Conservation (phyloP, 2,797 vertebrate genomes). For the Clarias platycephalus region DNA sequence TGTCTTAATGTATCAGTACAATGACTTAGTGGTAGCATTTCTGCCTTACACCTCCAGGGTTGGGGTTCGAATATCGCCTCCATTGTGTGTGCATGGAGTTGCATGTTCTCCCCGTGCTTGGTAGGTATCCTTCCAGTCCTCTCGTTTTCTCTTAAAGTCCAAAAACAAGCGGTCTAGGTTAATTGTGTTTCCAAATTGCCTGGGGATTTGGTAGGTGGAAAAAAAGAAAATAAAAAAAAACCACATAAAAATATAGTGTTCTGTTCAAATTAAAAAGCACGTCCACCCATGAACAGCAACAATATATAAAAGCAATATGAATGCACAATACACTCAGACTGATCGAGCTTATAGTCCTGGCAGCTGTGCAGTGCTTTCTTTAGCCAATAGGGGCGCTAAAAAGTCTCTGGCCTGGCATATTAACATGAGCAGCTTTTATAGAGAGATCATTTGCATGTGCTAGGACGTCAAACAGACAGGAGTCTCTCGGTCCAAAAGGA, state of each 20-base stretch:
- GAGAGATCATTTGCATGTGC: conserved; percentile 78
- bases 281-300: not conserved
- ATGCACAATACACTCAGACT: conserved; percentile 18
- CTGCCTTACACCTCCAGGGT: too few species aligned
- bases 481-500: conserved; percentile 64
- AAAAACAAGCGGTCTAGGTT: too few species aligned
- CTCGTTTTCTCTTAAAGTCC: too few species aligned
- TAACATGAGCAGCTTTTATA: conserved; percentile 78
- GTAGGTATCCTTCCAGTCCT: too few species aligned
- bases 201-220: not conserved
- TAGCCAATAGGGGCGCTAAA: conserved; percentile 73
- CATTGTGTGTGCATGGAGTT: too few species aligned
- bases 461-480: conserved; percentile 71
- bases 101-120: too few species aligned
- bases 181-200: too few species aligned
- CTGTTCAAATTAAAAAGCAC: not conserved
- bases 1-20: not conserved
- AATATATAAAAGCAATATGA: not conserved
- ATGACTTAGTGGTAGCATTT: too few species aligned
- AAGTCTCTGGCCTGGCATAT: conserved; percentile 75
- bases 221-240: not conserved
- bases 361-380: conserved; percentile 70
- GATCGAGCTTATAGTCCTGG: conserved; percentile 63
- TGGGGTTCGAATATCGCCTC: too few species aligned
- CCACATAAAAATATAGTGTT: not conserved